Base-by-base conservation (phyloP, 2,888 invertebrate genomes). In the Troides aeacus region DNA sequence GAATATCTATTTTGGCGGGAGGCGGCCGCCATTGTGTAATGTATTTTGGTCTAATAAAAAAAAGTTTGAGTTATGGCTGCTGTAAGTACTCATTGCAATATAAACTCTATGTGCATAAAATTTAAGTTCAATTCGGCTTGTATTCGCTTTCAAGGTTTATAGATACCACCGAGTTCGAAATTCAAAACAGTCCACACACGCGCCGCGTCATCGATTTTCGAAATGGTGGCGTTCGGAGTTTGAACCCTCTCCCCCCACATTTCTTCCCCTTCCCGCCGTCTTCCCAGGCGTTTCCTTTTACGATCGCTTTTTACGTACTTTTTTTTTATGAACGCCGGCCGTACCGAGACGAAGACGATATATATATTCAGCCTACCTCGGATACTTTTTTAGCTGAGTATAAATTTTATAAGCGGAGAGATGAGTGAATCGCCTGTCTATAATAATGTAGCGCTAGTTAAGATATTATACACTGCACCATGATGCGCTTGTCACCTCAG, bases 181-280 rank as follows among this genome's bases (percentile, higher is more conserved):
- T 71, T 64, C 86, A 86, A 87, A 87, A 87, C 83, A 77, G 79
- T 82, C 74, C 85, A 87, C 86, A 88, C 87, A 84, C 87, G 84
- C 85, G 87, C 83, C 81, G 79, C 75, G 80, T 84, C 85, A 89
- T 89, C 88, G 88, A 89, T 89, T 89, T 89, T 89, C 81, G 86
- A 89, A 85, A 85, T 78, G 80, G 71, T 74, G 77, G 77, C 78
- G 79, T 72, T 74, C 76, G 76, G 81, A 79, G 78, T 83, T 30
- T 3, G 30, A 30, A 30, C 30, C 30, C 30, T 5, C 30, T 30
- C 30, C 30, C 30, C 30, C 30, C 30, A 30, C 30, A 30, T 30
- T 30, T 30, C 30, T 30, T 82, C 75, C 77, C 76, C 71, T 56
- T 69, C 62, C 73, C 71, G 74, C 74, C 39, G 62, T 73, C 70